Percentiles rank a stretch among this genome's conserved stretches.
Conservation (phyloP, 1,140 invertebrate species). For the Eriosoma lanigerum region DNA sequence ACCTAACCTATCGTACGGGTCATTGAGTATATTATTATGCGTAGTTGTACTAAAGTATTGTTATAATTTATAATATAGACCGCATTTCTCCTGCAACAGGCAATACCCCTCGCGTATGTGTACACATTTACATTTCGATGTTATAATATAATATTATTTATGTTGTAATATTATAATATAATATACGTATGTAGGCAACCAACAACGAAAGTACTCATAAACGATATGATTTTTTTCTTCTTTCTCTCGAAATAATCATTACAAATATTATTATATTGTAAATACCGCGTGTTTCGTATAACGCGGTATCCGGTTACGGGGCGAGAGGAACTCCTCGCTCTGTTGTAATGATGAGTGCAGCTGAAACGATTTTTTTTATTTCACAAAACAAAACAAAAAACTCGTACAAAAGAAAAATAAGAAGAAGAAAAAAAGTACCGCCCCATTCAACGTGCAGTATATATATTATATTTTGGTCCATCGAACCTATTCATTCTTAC, state of each 20-base stretch:
- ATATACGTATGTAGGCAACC: no score
- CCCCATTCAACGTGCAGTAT: slow-evolving; percentile 4
- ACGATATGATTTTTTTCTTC: no score
- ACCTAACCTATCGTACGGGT: no score
- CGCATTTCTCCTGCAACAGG: no score
- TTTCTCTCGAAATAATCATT: not conserved
- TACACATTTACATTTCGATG: no score
- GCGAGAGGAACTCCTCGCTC: not conserved
- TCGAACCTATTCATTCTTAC: slow-evolving; percentile 46
- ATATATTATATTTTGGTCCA: slow-evolving; percentile 36
- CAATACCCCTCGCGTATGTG: no score
- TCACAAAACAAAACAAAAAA: slow-evolving; percentile 4
- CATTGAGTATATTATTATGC: no score
- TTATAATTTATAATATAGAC: no score
- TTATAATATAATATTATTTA: no score
- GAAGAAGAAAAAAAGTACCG: slow-evolving; percentile 21
- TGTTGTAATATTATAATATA: no score
- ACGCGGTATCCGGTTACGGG: slow-evolving; percentile 22
- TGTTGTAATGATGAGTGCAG: slow-evolving; percentile 11
- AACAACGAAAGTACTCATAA: no score
- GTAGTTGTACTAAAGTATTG: no score
- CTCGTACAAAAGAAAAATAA: slow-evolving; percentile 8
- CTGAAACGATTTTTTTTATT: slow-evolving; percentile 48
- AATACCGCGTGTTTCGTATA: not conserved
- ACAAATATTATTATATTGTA: not conserved